A percentile compares a stretch with the other conserved stretches of the same genome.
Evolutionary conservation across 2,113 vertebrate genomes (phyloP).

Genomic region (Emydura subglobosa): DNA sequence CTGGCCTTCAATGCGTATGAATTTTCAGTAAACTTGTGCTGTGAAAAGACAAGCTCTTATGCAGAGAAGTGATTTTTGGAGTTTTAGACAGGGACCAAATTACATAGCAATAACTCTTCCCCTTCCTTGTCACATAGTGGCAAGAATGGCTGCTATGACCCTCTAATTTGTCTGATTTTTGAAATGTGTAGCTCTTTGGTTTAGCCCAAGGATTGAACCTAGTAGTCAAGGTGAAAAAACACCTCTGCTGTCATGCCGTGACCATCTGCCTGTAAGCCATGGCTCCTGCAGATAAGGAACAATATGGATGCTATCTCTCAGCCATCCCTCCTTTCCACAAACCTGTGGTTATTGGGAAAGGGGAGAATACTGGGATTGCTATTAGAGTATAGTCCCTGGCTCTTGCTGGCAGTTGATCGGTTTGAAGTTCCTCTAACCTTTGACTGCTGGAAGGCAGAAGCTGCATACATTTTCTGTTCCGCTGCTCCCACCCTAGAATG

Average conservation of each 20-base stretch:
- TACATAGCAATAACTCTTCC: background rate
- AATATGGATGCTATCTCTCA: background rate
- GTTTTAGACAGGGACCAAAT: background rate
- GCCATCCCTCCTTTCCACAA: background rate
- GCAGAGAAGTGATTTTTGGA: background rate
- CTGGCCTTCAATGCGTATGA: background rate
- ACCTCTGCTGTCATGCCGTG: background rate
- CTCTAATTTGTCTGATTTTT: background rate
- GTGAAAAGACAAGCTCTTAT: background rate
- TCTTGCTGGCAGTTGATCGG: background rate
- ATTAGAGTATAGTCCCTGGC: background rate
- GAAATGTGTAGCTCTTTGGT: background rate
- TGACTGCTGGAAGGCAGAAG: too few relatives aligned
- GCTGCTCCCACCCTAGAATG: background rate
- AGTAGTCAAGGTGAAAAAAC: background rate
- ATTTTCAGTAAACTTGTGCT: background rate
- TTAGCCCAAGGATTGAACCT: background rate
- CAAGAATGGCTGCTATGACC: background rate
- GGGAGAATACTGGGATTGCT: background rate
- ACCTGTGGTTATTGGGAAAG: background rate
- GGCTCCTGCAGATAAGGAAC: background rate
- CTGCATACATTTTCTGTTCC: background rate
- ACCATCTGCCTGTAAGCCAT: background rate
- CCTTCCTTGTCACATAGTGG: accelerated
- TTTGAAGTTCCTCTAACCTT: background rate